Evolutionary conservation across 2,888 invertebrate species (phyloP), one percentile per base, ranked within the genome.

Genomic region (Drosophila peninsularis): DNA sequence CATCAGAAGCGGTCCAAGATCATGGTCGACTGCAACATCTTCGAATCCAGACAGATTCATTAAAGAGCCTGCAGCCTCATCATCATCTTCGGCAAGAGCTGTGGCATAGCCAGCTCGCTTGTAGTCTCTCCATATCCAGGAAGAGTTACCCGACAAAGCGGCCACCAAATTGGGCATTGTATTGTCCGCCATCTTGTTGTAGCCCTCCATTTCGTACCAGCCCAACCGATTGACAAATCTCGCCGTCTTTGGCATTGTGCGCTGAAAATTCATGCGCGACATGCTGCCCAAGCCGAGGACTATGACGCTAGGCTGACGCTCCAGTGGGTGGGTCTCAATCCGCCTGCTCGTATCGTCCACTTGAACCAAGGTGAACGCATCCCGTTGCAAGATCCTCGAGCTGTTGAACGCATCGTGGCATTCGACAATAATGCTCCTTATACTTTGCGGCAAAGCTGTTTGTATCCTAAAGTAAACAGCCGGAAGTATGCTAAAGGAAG

Each of bases 121-220:
- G 82, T 95, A 97, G 65, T 94, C 93, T 69, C 94, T 94, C 97
- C 97, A 97, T 36, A 97, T 93, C 74, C 96, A 93, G 0, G 95
- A 85, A 24, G 39, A 10, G 1, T 17, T 9, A 10, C 97, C 97
- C 0, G 95, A 94, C 5, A 96, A 93, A 44, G 96, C 93, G 0
- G 97, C 96, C 93, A 97, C 95, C 57, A 98, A 91, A 92, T 98
- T 98, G 0, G 97, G 96, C 85, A 96, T 96, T 0, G 97, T 97
- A 81, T 97, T 97, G 82, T 97, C 97, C 0, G 94, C 96, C 62
- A 96, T 93, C 92, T 94, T 94, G 82, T 94, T 93, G 91, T 96
- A 97, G 1, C 96, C 97, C 78, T 94, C 93, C 88, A 95, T 93
- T 57, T 94, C 94, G 11, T 52, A 91, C 94, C 96, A 96, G 58